Evolutionary conservation across 2,113 vertebrate species (phyloP), one percentile per base, ranked within the genome.

Genomic region (Microtus ochrogaster): DNA sequence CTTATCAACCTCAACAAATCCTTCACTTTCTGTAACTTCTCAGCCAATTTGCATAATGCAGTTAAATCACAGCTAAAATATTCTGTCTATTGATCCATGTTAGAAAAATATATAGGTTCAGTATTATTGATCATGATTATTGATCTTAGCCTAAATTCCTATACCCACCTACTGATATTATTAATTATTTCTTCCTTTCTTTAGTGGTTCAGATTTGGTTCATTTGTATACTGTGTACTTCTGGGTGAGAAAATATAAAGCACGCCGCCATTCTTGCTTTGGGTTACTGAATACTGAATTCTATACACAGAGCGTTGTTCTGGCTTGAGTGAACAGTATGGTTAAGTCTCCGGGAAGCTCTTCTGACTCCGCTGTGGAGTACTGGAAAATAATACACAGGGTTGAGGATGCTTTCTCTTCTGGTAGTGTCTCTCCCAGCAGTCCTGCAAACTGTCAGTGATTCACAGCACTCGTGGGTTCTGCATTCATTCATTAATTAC

Each of bases 101-200:
- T 93, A 74, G 44, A n/a, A 91, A 94, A 93, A 89, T 41, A 22
- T 78, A 39, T 66, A 68, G 96, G 84, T 90, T 91, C 55, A 55
- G 68, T 91, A 61, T 82, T 65, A 89, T 87, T 92, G 90, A 73
- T 52, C 58, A 68, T 49, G 1, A 76, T 79, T 79, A 89, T 65
- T 97, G 66, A 95, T 92, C 90, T 94, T 49, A 86, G 66, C 52
- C 76, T 86, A 94, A 78, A 92, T 96, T 83, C 47, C 92, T 58
- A 1, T 55, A 41, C 26, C 33, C 61, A 9, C 21, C 58, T 28
- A 65, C 16, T 68, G 9, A 92, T 73, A 49, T 81, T 82, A 85
- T 70, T 89, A n/a, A 77, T 47, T 88, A 92, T 39, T 26, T 49
- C 84, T 73, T 66, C 41, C 47, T 89, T 89, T 83, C 26, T 86